A percentile compares a stretch with the other conserved stretches of the same genome.
phyloP scores from a whole-genome alignment of 2,113 vertebrate species.

The Seriola rivoliana region DNA sequence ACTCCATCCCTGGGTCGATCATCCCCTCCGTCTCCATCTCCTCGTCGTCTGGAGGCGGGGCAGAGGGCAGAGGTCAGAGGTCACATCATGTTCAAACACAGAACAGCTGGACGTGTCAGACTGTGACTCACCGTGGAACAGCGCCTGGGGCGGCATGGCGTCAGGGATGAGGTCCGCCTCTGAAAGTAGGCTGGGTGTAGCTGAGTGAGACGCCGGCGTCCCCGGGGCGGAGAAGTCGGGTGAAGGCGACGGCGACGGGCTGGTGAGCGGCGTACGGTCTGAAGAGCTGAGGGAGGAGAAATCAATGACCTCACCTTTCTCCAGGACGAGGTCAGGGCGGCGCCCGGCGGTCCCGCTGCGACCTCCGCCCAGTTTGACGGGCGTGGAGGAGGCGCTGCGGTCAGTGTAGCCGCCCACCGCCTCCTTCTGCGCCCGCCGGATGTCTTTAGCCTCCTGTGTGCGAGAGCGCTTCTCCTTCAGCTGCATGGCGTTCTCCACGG shows the following conservation, averaged over 20 bases:
- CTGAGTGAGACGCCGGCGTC: conserved; percentile 94
- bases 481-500: conserved; percentile 95
- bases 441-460: conserved; percentile 98
- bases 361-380: conserved; percentile 86
- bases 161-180: conserved; percentile 98
- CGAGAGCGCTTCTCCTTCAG: conserved; percentile 97
- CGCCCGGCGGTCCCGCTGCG: conserved; percentile 68
- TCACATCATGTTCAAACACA: not conserved
- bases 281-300: conserved; percentile 97
- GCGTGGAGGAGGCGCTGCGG: conserved; percentile 90
- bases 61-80: no score
- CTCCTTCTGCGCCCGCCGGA: conserved; percentile 95
- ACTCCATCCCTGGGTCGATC: conserved; percentile 97
- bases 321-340: conserved; percentile 88
- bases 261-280: conserved; percentile 93
- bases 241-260: conserved; percentile 94
- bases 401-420: conserved; percentile 88
- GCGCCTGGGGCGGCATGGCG: conserved; percentile 95
- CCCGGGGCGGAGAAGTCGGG: conserved; percentile 97
- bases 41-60: conserved; percentile 89
- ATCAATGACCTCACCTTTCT: conserved; percentile 96
- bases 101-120: no score
- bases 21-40: conserved; percentile 93
- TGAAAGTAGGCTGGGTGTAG: conserved; percentile 94
- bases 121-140: conserved; percentile 91